These are phyloP conservation scores for Microplitis mediator DNA, from an alignment of 1,140 invertebrate species.

Conservation along the genomic window DNA sequence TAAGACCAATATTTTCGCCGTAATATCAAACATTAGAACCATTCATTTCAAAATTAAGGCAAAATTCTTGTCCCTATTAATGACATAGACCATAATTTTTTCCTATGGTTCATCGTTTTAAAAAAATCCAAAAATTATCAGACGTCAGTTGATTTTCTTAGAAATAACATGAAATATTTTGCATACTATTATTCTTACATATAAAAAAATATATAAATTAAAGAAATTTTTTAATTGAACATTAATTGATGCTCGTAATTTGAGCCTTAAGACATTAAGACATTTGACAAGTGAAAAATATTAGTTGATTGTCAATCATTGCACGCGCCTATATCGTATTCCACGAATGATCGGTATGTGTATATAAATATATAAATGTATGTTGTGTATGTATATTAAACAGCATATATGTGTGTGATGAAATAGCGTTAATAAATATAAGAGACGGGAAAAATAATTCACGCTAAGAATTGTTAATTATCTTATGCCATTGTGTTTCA, in stretches of 20 bases:
- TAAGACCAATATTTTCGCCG: no score
- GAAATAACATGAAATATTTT: no score
- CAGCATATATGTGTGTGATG: not conserved
- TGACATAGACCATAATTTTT: no score
- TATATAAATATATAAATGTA: not conserved
- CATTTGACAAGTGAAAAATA: not conserved
- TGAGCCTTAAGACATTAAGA: no score
- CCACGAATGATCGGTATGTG: constrained; percentile 7
- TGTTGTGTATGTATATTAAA: not conserved
- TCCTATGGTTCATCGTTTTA: no score
- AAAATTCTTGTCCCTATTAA: no score
- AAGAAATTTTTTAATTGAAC: not conserved
- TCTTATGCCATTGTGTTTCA: constrained; percentile 9
- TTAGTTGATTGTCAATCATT: constrained; percentile 1
- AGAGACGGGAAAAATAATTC: constrained; percentile 7
- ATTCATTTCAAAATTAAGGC: no score
- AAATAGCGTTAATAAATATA: not conserved
- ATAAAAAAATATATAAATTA: not conserved
- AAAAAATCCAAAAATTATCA: no score
- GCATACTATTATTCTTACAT: no score
- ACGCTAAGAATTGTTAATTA: constrained; percentile 22
- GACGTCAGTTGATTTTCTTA: no score
- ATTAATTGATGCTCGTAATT: not conserved
- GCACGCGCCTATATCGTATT: constrained; percentile 10
- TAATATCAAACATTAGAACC: no score